phyloP scores from a whole-genome alignment of 2,113 vertebrate species.

The Erinaceus europaeus region DNA sequence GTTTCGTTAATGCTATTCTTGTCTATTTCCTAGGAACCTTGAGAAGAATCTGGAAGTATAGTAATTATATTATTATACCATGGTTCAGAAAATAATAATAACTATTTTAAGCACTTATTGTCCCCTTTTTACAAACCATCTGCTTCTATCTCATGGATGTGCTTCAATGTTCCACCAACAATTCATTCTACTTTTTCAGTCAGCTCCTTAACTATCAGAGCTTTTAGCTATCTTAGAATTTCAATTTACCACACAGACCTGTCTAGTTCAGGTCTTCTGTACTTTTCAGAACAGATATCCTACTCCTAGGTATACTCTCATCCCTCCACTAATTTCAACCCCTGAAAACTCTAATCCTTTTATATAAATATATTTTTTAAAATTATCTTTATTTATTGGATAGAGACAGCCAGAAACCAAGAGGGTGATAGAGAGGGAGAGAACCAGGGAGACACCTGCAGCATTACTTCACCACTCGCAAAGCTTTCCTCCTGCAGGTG shows the following conservation, averaged over 20 bases:
- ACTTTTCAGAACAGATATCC: not conserved
- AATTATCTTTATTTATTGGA: no score
- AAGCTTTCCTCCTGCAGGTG: no score
- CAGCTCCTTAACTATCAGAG: no score
- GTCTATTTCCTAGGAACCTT: not conserved
- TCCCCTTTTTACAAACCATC: no score
- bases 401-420: no score
- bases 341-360: not conserved
- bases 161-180: not conserved
- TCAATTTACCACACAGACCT: not conserved
- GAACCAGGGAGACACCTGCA: no score
- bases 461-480: no score
- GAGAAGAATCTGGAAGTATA: not conserved
- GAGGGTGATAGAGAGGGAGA: no score
- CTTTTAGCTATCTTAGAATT: not conserved
- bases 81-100: no score
- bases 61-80: not conserved
- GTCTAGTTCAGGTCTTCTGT: not conserved
- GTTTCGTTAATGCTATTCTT: not conserved
- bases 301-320: not conserved
- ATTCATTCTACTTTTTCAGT: constrained; percentile 15
- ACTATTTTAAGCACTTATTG: no score
- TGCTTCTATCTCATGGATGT: not conserved
- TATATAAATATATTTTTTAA: no score
- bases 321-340: not conserved